Base-by-base conservation (phyloP, 2,888 invertebrate genomes). In the Rotaria magnacalcarata region DNA sequence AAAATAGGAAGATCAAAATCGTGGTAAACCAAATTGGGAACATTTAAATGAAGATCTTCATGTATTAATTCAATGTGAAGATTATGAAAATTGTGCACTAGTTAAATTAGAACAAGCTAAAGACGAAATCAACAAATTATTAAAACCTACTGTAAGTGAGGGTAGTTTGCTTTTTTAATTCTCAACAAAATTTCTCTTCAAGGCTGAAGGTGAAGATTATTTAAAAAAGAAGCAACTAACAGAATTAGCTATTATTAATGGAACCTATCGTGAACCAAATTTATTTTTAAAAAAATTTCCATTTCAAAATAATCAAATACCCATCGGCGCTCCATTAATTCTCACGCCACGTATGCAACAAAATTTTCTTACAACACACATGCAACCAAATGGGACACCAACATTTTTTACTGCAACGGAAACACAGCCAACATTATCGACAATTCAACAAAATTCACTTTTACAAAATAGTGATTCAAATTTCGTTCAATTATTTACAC, bases 1-100 rank as follows among this genome's bases (percentile, higher is more conserved):
- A 16, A 52, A 52, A 34, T 67, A 67, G 67, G 99, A 99, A 93
- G 98, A 99, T 91, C 94, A 95, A 90, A 98, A 98, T 93, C 94
- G 97, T 91, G 99, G 99, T 89, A 99, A 99, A 92, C 97, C 98
- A 88, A 99, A 99, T 93, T 99, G 99, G 99, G 99, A 99, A 92
- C 99, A 99, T 91, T 93, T 99, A 91, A 96, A 96, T 89, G 99
- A 99, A 91, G 98, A 99, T 90, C 93, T 99, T 87, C 99, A 99
- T 92, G 98, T 99, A 88, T 93, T 99, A 89, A 94, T 99, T 90
- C 97, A 97, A 89, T 98, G 98, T 50, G 99, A 99, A 92, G 99
- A 99, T 92, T 96, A 97, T 88, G 95, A 96, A 91, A 97, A 98
- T 92, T 93, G 99, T 90, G 96, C 97, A 88, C 95, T 95, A 91